phyloP scores from a whole-genome alignment of 92 coral and sea anemone species.

The Metridium senile region DNA sequence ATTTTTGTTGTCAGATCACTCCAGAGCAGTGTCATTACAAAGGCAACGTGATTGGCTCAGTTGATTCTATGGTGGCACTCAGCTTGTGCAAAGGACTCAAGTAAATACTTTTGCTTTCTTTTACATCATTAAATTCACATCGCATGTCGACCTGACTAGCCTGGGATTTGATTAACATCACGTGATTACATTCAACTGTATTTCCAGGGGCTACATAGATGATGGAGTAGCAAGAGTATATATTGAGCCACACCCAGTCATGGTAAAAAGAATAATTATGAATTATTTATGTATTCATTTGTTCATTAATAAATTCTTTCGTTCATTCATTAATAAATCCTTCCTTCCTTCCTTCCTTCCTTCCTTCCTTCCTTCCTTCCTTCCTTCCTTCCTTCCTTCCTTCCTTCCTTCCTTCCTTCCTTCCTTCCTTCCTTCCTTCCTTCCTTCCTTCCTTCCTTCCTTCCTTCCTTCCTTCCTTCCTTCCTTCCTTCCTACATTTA shows the following conservation, averaged over 20 bases:
- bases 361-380: too few species aligned
- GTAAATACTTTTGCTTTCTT: constrained; percentile 12
- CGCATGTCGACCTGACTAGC: too few species aligned
- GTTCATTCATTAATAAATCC: background rate
- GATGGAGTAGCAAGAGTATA: constrained; percentile 42
- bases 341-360: too few species aligned
- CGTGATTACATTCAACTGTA: background rate
- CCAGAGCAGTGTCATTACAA: constrained; percentile 61
- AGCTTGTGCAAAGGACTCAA: constrained; percentile 62
- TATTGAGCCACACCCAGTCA: constrained; percentile 42
- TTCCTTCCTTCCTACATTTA: background rate
- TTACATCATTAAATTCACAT: background rate
- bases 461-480: too few species aligned
- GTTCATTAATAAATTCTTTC: background rate
- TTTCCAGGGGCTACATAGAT: constrained; percentile 59
- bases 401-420: too few species aligned
- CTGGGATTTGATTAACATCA: background rate
- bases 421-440: too few species aligned
- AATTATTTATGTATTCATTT: background rate
- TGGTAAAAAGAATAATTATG: constrained; percentile 22
- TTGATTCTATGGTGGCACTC: constrained; percentile 51
- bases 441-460: too few species aligned
- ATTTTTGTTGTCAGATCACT: background rate
- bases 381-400: too few species aligned
- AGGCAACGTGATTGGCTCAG: constrained; percentile 57